A percentile compares a stretch with the other conserved stretches of the same genome.
Evolutionary conservation across 2,113 vertebrate genomes (phyloP).

Genomic region (Pipa parva): DNA sequence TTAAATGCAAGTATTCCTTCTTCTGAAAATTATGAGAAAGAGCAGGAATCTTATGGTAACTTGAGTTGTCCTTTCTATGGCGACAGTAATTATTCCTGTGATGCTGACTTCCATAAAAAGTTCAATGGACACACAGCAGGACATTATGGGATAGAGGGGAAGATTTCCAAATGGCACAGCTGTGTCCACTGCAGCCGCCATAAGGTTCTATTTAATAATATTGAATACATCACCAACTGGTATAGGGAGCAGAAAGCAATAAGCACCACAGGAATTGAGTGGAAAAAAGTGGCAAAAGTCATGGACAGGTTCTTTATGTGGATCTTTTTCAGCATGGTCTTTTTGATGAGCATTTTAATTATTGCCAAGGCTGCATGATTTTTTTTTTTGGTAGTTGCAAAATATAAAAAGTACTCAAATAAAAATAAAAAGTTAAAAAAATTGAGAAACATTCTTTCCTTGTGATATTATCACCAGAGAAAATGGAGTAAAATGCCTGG

Average conservation of each 20-base stretch:
- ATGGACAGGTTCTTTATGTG: slow-evolving; percentile 99
- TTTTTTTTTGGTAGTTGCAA: too few species aligned
- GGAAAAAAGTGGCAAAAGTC: slow-evolving; percentile 97
- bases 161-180: slow-evolving; percentile 47
- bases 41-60: slow-evolving; percentile 11
- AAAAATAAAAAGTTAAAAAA: too few species aligned
- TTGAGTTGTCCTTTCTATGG: slow-evolving; percentile 32
- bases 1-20: slow-evolving; percentile 45
- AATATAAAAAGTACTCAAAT: too few species aligned
- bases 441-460: too few species aligned
- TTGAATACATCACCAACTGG: slow-evolving; percentile 88
- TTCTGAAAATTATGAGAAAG: slow-evolving; percentile 47
- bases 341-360: slow-evolving; percentile 91
- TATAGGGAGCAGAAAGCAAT: slow-evolving; percentile 84
- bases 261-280: slow-evolving; percentile 80
- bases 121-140: slow-evolving; percentile 56
- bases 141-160: slow-evolving; percentile 48
- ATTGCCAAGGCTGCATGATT: slow-evolving; percentile 81
- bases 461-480: too few species aligned
- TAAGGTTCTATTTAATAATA: slow-evolving; percentile 75
- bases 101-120: slow-evolving; percentile 49
- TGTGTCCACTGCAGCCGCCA: slow-evolving; percentile 67
- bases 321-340: slow-evolving; percentile 95
- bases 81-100: slow-evolving; percentile 42
- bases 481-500: too few species aligned